Base-by-base conservation (phyloP, 2,797 vertebrate genomes). In the Synaphobranchus kaupii region DNA sequence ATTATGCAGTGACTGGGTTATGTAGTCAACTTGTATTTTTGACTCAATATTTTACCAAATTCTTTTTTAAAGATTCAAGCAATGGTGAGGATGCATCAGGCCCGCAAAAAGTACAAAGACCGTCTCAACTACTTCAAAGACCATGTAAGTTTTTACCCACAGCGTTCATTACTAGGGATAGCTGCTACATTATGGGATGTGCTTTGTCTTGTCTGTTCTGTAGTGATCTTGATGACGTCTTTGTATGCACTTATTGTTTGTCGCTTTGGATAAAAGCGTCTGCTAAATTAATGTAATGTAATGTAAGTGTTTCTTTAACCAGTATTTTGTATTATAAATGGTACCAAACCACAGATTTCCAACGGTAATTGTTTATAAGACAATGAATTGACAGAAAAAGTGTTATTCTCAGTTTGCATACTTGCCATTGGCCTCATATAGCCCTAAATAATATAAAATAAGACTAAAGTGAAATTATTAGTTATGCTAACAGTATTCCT, bases 21-120 rank as follows among this genome's bases (percentile, higher is more conserved):
- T 50, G 78, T 50, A 34, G 34, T 66, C 28, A 85, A 47, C 86
- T 44, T 78, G 20, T 15, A 78, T 39, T 78, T 39, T 44, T 44
- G 68, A 73, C 68, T 47, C 10, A 13, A 34, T 44, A n/a, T 48
- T 86, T 48, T 76, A 28, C 80, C 34, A 76, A 1, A 6, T 4
- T 71, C 66, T 50, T 83, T 71, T 78, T 87, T 84, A 13, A 91
- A 99, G 99, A 97, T 99, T 92, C 99, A 99, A 2, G 96, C 98
- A 0, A 92, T 98, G 95, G 96, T 98, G 58, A 97, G 98, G 91
- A 99, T 99, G 99, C 96, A 98, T 88, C 98, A 99, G 90, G 97
- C 98, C 88, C 96, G 97, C 90, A 99, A 97, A 93, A 97, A 97
- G 73, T 99, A 99, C 81, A 96, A 90, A 93, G 97, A 97, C 89